phyloP scores from a whole-genome alignment of 1,140 invertebrate species.

The Polypedilum vanderplanki region DNA sequence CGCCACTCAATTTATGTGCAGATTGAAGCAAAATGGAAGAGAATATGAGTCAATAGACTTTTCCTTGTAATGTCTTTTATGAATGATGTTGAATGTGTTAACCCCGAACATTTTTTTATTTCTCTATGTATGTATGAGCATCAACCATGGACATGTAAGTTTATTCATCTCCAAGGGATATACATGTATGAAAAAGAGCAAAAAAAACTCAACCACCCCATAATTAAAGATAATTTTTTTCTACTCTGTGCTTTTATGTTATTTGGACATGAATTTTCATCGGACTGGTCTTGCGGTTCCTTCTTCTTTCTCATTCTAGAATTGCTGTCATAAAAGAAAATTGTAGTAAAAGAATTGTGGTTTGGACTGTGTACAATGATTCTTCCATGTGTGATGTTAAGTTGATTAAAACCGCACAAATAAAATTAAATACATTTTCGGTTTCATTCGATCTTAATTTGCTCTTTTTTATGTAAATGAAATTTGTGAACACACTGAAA shows the following conservation, averaged over 20 bases:
- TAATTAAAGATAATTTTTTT: slow-evolving; percentile 14
- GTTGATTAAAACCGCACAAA: slow-evolving; percentile 6
- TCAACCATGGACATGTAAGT: neutral
- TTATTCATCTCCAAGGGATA: neutral
- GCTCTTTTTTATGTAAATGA: neutral
- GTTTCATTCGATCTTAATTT: slow-evolving; percentile 14
- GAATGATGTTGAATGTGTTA: slow-evolving; percentile 4
- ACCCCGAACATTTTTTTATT: neutral
- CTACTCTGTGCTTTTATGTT: neutral
- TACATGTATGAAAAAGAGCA: neutral
- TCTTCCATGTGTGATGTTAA: neutral
- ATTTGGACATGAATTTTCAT: neutral
- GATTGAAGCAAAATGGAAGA: neutral
- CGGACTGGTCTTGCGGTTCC: neutral
- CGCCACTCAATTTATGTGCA: neutral
- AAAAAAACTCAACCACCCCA: neutral
- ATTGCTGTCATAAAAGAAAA: slow-evolving; percentile 1
- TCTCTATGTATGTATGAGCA: neutral
- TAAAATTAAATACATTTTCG: slow-evolving; percentile 1
- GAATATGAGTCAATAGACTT: too few species aligned
- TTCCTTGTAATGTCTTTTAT: neutral
- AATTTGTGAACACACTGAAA: too few species aligned
- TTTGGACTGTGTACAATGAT: neutral
- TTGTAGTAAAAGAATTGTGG: neutral
- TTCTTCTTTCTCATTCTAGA: neutral